Conservation (phyloP, 2,113 vertebrate genomes). For the Cheirogaleus medius region DNA sequence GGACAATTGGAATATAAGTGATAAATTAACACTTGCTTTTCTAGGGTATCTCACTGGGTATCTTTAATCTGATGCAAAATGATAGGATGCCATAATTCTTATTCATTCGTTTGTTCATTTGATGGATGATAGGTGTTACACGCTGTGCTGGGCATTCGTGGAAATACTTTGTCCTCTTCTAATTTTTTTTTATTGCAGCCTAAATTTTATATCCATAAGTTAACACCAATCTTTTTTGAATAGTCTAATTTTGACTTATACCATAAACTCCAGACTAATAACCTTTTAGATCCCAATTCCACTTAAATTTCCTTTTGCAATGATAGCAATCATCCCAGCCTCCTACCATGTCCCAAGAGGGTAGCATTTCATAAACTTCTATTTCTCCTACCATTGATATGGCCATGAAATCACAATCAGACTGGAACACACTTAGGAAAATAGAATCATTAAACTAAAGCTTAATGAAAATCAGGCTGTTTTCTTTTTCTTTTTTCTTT, state of each 20-base stretch:
- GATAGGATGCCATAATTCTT: background rate
- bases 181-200: background rate
- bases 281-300: slow-evolving; percentile 6
- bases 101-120: background rate
- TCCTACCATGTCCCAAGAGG: slow-evolving; percentile 18
- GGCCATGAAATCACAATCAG: slow-evolving; percentile 45
- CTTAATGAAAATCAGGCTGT: slow-evolving; percentile 32
- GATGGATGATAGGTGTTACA: background rate
- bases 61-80: background rate
- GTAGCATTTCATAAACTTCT: slow-evolving; percentile 37
- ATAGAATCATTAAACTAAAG: slow-evolving; percentile 52
- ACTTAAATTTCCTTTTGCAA: slow-evolving; percentile 31
- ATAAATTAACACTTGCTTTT: slow-evolving; percentile 2
- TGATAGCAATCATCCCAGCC: background rate
- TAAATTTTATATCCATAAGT: background rate
- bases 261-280: slow-evolving; percentile 28
- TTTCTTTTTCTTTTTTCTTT: background rate
- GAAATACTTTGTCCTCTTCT: background rate
- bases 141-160: background rate
- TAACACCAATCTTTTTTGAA: background rate
- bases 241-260: slow-evolving; percentile 50
- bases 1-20: background rate
- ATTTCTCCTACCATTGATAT: background rate
- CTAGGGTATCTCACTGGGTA: background rate
- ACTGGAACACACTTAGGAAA: slow-evolving; percentile 47